Evolutionary conservation across 2,888 invertebrate genomes (phyloP).

Genomic region (Idaea aversata): DNA sequence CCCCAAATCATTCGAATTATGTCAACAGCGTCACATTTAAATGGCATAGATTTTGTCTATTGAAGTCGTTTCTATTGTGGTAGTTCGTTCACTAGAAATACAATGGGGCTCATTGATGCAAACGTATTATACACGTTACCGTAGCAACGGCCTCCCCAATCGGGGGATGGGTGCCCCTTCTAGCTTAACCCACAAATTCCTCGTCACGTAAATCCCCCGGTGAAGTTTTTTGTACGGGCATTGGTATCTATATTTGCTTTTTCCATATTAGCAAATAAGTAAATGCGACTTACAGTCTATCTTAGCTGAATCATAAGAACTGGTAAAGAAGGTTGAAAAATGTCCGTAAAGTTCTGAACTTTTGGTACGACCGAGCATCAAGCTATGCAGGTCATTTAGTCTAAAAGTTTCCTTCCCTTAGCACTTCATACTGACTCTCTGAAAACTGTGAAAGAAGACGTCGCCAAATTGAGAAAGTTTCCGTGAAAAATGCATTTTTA

Average conservation of each 20-base stretch:
- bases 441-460: slow-evolving; percentile 41
- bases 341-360: background rate
- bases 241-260: slow-evolving; percentile 25
- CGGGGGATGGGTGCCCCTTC: slow-evolving; percentile 58
- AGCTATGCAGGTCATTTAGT: slow-evolving; percentile 59
- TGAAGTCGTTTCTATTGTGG: slow-evolving; percentile 51
- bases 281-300: background rate
- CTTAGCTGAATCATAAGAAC: background rate
- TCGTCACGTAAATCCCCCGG: slow-evolving; percentile 66
- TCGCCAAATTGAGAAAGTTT: slow-evolving; percentile 52
- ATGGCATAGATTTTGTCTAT: slow-evolving; percentile 51
- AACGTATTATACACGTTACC: slow-evolving; percentile 60
- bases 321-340: background rate
- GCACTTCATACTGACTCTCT: slow-evolving; percentile 29
- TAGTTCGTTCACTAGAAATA: slow-evolving; percentile 37
- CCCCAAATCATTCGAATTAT: slow-evolving; percentile 60
- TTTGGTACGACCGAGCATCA: slow-evolving; percentile 17
- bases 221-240: slow-evolving; percentile 52
- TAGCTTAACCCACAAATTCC: slow-evolving; percentile 61
- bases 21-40: slow-evolving; percentile 61
- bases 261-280: slow-evolving; percentile 10
- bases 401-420: slow-evolving; percentile 60
- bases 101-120: slow-evolving; percentile 55
- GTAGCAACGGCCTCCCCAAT: slow-evolving; percentile 55
- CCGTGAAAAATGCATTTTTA: slow-evolving; percentile 57